Evolutionary conservation across 2,113 vertebrate genomes (phyloP).

Genomic region (Salvelinus namaycush): DNA sequence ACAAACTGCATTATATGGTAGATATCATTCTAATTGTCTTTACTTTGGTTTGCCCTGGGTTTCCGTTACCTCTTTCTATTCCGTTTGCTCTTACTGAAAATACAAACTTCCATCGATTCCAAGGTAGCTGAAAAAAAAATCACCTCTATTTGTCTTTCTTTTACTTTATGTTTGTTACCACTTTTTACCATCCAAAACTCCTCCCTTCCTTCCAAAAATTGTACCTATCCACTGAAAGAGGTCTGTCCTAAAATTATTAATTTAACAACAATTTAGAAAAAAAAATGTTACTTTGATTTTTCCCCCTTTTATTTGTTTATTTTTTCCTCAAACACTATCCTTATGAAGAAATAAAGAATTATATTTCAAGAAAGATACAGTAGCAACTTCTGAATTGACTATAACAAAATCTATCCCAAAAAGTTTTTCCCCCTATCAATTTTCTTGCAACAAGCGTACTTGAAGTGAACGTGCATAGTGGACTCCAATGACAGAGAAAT

Average conservation of each 20-base stretch:
- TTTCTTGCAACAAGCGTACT: slow-evolving; percentile 32
- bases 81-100: slow-evolving; percentile 78
- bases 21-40: slow-evolving; percentile 99
- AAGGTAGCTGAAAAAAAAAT: slow-evolving; percentile 72
- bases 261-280: not conserved
- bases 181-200: slow-evolving; percentile 58
- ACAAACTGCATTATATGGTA: slow-evolving; percentile 99
- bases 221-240: slow-evolving; percentile 56
- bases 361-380: slow-evolving; percentile 33
- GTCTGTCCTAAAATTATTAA: slow-evolving; percentile 47
- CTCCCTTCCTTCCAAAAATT: slow-evolving; percentile 42
- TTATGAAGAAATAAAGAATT: slow-evolving; percentile 76
- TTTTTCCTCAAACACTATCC: slow-evolving; percentile 48
- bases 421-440: slow-evolving; percentile 25
- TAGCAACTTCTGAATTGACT: slow-evolving; percentile 30
- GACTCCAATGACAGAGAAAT: slow-evolving; percentile 42
- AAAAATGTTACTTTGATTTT: slow-evolving; percentile 1
- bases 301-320: not conserved
- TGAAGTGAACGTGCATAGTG: slow-evolving; percentile 46
- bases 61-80: slow-evolving; percentile 78
- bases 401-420: slow-evolving; percentile 11
- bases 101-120: slow-evolving; percentile 73
- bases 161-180: slow-evolving; percentile 56
- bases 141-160: slow-evolving; percentile 59
- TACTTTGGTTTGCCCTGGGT: slow-evolving; percentile 85